phyloP scores from a whole-genome alignment of 2,113 vertebrate species.

The Stomatorhinus ivindoensis region DNA sequence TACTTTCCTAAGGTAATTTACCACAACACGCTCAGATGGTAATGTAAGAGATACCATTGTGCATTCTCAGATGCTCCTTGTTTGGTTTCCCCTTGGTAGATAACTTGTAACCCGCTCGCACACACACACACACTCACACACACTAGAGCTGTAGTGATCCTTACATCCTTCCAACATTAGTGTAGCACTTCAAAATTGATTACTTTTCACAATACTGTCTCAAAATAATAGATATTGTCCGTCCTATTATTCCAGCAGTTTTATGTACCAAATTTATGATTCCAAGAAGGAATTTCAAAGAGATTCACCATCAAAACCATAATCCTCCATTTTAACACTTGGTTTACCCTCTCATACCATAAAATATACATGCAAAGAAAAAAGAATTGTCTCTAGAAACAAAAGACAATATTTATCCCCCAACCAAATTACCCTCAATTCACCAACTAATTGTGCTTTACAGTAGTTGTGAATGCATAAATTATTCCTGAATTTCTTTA shows the following conservation, averaged over 20 bases:
- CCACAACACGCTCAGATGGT: neutral
- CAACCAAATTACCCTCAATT: neutral
- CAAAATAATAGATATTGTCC: neutral
- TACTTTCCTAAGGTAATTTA: neutral
- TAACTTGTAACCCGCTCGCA: too few relatives aligned
- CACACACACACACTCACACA: too few relatives aligned
- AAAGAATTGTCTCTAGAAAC: neutral
- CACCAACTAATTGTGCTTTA: neutral
- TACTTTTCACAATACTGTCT: neutral
- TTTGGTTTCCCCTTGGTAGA: neutral
- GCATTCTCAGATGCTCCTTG: neutral
- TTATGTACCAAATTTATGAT: neutral
- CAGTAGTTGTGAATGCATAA: neutral
- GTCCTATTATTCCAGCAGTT: neutral
- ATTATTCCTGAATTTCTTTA: neutral
- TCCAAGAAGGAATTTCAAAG: neutral
- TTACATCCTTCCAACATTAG: neutral
- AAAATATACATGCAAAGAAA: neutral
- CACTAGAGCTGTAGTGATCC: neutral
- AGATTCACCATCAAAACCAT: neutral
- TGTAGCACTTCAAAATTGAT: neutral
- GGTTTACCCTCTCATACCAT: neutral
- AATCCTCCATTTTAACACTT: neutral
- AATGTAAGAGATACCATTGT: neutral
- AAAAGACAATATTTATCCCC: neutral